phyloP scores from a whole-genome alignment of 2,113 vertebrate genomes.

The Lichenostomus cassidix region DNA sequence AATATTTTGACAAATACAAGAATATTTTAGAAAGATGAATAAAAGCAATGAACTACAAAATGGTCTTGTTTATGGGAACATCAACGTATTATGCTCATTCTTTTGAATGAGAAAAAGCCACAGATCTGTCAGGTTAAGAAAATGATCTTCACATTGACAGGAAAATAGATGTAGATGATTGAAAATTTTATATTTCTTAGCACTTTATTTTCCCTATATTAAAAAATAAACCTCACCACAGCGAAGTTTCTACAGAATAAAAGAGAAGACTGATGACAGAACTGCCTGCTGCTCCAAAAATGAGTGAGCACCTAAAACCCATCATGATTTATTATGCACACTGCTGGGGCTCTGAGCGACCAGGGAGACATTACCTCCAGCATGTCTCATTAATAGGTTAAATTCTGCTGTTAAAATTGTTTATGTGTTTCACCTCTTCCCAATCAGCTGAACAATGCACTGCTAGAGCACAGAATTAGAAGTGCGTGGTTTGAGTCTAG shows the following conservation, averaged over 20 bases:
- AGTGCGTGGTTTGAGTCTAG: background rate
- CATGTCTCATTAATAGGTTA: slow-evolving; percentile 22
- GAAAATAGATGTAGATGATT: background rate
- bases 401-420: slow-evolving; percentile 12
- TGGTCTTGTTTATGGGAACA: background rate
- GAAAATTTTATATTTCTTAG: background rate
- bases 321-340: background rate
- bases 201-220: background rate
- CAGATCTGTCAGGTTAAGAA: background rate
- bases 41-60: slow-evolving; percentile 5
- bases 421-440: slow-evolving; percentile 39
- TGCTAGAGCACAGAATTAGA: background rate
- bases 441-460: background rate
- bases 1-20: background rate
- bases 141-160: background rate
- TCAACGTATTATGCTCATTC: background rate
- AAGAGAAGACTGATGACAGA: background rate
- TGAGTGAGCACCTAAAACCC: background rate
- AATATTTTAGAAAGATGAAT: background rate
- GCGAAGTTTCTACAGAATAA: background rate
- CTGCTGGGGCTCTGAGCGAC: background rate
- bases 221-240: background rate
- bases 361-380: background rate
- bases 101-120: background rate
- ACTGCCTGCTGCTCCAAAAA: background rate